Evolutionary conservation across 2,113 vertebrate genomes (phyloP), one percentile per base, ranked within the genome.

Genomic region (Redunca redunca): DNA sequence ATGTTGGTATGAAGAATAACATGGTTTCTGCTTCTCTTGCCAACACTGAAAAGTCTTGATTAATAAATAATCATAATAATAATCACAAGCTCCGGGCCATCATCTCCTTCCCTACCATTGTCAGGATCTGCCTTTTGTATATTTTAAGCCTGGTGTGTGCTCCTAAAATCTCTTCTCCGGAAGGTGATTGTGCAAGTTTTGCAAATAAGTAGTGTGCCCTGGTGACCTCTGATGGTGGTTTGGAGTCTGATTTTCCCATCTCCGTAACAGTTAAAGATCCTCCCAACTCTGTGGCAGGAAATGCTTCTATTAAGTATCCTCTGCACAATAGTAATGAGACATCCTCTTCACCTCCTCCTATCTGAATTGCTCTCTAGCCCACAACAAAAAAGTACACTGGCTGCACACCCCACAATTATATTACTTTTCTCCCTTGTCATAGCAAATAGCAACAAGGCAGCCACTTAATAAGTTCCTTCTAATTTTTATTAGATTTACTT

Each of bases 401-500:
- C n/a, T 97, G 48, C 90, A 89, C 96, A 98, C 57, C 33, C 62
- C 53, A 94, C 82, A 94, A 85, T 93, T 94, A 92, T 67, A 96
- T 98, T 89, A 97, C 62, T 90, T 92, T 87, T 67, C 9, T 16
- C 46, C 78, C 85, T 64, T 90, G 83, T 64, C 88, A 98, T n/a
- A 95, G 67, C 92, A 98, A 94, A 85, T 58, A 94, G 95, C 74
- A 95, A 96, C 89, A 92, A 92, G 64, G 91, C 78, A 78, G 50
- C 26, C 90, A 82, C 94, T 97, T 98, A 96, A 96, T 98, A 91
- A 78, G 82, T 93, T 95, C 28, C 55, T n/a, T 97, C 87, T 96
- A 94, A 94, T 97, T 98, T 90, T 67, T 71, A 88, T 74, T 97
- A 94, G 67, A 96, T 98, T 98, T 95, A 91, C 58, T 96, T 98